phyloP scores from a whole-genome alignment of 2,797 vertebrate genomes.

The Anomalospiza imberbis region DNA sequence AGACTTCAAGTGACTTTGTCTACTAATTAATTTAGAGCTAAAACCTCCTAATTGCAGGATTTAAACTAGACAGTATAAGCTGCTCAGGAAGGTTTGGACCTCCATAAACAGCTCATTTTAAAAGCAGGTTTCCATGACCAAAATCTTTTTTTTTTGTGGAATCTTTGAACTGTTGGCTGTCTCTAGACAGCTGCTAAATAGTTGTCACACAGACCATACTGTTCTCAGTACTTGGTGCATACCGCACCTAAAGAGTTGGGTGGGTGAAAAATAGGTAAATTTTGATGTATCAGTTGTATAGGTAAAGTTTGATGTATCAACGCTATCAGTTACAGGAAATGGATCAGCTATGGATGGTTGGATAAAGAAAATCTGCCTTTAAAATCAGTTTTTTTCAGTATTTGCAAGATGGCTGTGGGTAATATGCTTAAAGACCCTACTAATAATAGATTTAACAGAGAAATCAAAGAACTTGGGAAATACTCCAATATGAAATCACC shows the following conservation, averaged over 20 bases:
- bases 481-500: neutral
- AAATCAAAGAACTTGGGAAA: neutral
- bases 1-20: conserved; percentile 35
- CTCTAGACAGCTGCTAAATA: neutral
- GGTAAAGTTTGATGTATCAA: neutral
- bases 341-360: neutral
- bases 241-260: neutral
- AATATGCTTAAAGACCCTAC: neutral
- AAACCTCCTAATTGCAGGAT: conserved; percentile 58
- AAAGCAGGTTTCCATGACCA: neutral
- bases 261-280: neutral
- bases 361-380: neutral
- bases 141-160: neutral
- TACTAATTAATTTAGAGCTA: conserved; percentile 45
- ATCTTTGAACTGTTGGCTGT: neutral
- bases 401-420: neutral
- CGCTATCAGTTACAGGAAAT: neutral
- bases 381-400: neutral
- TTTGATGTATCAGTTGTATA: neutral
- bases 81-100: neutral
- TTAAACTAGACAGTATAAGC: conserved; percentile 22
- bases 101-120: neutral
- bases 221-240: neutral
- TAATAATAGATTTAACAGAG: neutral
- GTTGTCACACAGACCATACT: neutral